Conservation (phyloP, 2,888 invertebrate genomes). For the Lucinisca nassula region DNA sequence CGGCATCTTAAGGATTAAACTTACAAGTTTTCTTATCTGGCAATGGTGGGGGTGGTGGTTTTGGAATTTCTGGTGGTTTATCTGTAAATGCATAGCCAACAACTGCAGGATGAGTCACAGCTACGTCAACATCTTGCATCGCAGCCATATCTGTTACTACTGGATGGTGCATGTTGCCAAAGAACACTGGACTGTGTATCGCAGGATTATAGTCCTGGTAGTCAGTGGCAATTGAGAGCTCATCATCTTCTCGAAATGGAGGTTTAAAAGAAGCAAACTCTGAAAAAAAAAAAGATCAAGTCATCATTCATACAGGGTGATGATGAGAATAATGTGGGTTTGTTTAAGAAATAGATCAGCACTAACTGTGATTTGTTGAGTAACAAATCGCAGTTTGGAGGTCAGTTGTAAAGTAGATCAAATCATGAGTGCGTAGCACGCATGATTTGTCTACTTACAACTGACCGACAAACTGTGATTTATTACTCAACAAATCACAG, state of each 20-base stretch:
- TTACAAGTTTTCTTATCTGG: slow-evolving; percentile 84
- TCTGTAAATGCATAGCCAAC: slow-evolving; percentile 85
- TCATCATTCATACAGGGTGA: too few relatives aligned
- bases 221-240: slow-evolving; percentile 79
- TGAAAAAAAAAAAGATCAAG: neutral
- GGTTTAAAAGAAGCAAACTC: neutral
- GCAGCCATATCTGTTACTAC: slow-evolving; percentile 77
- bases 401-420: too few relatives aligned
- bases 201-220: slow-evolving; percentile 85
- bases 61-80: slow-evolving; percentile 80
- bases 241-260: slow-evolving; percentile 71
- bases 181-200: slow-evolving; percentile 86
- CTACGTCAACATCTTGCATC: slow-evolving; percentile 83
- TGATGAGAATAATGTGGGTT: too few relatives aligned
- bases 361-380: too few relatives aligned
- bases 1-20: too few relatives aligned
- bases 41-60: slow-evolving; percentile 80
- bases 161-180: slow-evolving; percentile 83
- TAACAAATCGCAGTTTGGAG: too few relatives aligned
- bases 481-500: too few relatives aligned
- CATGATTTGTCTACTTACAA: too few relatives aligned
- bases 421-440: too few relatives aligned
- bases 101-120: slow-evolving; percentile 85
- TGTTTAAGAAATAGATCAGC: too few relatives aligned
- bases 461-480: too few relatives aligned